Percentiles rank a stretch among this genome's conserved stretches.
Conservation (phyloP, 2,888 invertebrate genomes). For the Troides helena region DNA sequence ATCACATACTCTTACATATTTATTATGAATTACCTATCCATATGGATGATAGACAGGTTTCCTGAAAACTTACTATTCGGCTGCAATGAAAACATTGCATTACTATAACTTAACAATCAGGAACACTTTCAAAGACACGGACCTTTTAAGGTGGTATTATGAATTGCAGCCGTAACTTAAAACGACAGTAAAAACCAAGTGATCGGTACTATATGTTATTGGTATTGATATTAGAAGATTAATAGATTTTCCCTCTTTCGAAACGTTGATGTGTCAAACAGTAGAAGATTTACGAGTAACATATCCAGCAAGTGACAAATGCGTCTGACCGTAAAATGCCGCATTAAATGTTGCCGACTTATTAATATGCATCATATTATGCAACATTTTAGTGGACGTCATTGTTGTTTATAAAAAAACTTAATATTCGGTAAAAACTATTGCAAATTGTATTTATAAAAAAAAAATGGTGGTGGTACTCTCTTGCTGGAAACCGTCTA, state of each 20-base stretch:
- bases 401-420: no score
- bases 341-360: slow-evolving; percentile 4
- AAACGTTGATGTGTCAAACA: slow-evolving; percentile 21
- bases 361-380: slow-evolving; percentile 11
- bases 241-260: slow-evolving; percentile 22
- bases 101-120: no score
- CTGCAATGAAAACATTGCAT: no score
- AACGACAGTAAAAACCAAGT: background rate
- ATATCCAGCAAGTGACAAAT: slow-evolving; percentile 26
- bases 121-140: background rate
- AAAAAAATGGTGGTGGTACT: no score
- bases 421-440: no score
- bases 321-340: slow-evolving; percentile 27
- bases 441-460: no score
- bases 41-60: no score
- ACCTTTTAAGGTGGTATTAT: background rate
- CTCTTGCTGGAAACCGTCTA: no score
- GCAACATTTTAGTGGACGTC: background rate
- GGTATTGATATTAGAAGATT: slow-evolving; percentile 15
- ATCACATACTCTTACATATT: no score
- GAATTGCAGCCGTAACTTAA: background rate
- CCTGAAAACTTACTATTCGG: no score
- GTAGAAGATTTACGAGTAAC: slow-evolving; percentile 26
- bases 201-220: slow-evolving; percentile 2
- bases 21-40: no score